Evolutionary conservation across 2,113 vertebrate genomes (phyloP).

Genomic region (Falcunculus frontatus): DNA sequence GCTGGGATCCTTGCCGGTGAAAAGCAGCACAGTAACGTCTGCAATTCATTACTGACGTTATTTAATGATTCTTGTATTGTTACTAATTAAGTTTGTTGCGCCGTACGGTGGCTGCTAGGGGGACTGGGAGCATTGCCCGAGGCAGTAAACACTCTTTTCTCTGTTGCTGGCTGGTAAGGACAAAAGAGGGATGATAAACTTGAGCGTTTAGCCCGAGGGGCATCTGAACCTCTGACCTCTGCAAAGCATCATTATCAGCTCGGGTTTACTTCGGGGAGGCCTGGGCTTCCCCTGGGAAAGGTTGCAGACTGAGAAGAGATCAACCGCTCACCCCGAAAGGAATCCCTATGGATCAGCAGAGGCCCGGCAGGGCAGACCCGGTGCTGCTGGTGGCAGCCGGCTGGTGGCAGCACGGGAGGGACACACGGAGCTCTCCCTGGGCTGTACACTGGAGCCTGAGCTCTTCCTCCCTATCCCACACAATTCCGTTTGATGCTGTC

Average conservation of each 20-base stretch:
- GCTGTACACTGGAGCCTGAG: accelerated
- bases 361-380: background rate
- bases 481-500: background rate
- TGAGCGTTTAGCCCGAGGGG: background rate
- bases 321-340: background rate
- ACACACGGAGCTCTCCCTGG: background rate
- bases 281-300: background rate
- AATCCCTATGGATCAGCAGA: background rate
- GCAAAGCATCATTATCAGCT: background rate
- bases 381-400: background rate
- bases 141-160: background rate
- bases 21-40: background rate
- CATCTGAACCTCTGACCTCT: background rate
- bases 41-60: background rate
- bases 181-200: background rate
- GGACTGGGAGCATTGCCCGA: background rate
- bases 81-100: background rate
- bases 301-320: background rate
- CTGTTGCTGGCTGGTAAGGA: background rate
- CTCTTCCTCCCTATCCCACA: background rate
- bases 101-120: background rate
- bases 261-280: background rate
- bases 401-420: background rate
- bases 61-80: background rate
- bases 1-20: background rate